Conservation (phyloP, 2,888 invertebrate genomes). For the Metopia argyrocephala region DNA sequence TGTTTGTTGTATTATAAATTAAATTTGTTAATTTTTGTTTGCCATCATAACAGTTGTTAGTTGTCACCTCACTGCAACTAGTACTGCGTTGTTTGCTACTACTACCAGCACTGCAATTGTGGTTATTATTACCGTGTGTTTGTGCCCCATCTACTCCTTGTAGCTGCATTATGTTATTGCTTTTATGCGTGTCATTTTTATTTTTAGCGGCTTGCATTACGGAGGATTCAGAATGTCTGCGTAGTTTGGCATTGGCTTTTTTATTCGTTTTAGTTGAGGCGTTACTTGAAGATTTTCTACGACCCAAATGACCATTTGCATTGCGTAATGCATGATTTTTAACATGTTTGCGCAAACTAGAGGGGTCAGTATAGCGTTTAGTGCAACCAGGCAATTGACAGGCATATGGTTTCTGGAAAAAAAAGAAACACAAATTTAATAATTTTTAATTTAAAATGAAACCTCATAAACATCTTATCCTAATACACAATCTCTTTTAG, state of each 20-base stretch:
- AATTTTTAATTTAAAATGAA: conserved; percentile 14
- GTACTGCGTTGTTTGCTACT: conserved; percentile 71
- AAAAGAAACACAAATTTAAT: background rate
- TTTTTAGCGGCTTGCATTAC: conserved; percentile 48
- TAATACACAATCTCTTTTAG: background rate
- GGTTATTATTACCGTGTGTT: conserved; percentile 29
- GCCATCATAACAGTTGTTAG: conserved; percentile 48
- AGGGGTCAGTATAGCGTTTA: conserved; percentile 96
- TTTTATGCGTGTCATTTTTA: conserved; percentile 41
- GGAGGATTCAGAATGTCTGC: conserved; percentile 62
- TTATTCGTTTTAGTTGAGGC: conserved; percentile 32
- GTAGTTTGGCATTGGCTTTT: conserved; percentile 62
- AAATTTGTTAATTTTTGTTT: conserved; percentile 53
- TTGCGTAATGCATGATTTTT: conserved; percentile 84
- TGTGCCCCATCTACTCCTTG: conserved; percentile 12
- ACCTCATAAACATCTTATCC: too few species aligned
- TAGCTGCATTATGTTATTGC: conserved; percentile 45
- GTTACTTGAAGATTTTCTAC: conserved; percentile 75
- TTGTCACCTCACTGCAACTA: conserved; percentile 71
- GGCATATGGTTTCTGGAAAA: conserved; percentile 91
- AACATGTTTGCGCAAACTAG: conserved; percentile 94
- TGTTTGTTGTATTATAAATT: conserved; percentile 31
- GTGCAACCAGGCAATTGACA: conserved; percentile 92
- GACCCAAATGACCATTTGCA: conserved; percentile 72
- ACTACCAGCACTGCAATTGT: conserved; percentile 57